Conservation (phyloP, 2,888 invertebrate species). For the Mimas tiliae region DNA sequence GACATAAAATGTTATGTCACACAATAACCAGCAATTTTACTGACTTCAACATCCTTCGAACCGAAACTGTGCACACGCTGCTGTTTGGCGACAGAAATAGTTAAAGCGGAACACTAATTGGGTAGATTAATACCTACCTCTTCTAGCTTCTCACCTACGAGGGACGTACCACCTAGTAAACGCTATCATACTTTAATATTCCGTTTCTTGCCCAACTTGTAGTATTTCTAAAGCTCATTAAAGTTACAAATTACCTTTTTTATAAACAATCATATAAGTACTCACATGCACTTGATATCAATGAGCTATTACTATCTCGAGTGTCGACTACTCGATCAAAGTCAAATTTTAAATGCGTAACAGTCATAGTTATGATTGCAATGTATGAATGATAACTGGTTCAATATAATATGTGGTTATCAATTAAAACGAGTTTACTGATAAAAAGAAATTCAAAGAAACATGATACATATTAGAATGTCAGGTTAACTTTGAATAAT, state of each 20-base stretch:
- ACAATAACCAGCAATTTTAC: too few species aligned
- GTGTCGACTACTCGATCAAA: slow-evolving; percentile 16
- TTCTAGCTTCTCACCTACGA: too few species aligned
- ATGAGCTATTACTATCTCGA: background rate
- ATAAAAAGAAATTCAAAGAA: background rate
- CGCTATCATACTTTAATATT: too few species aligned
- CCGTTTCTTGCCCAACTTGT: too few species aligned
- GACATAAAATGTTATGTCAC: too few species aligned
- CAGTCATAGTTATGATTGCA: background rate
- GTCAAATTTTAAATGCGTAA: slow-evolving; percentile 12
- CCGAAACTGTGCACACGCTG: too few species aligned
- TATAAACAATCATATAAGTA: background rate
- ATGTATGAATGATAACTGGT: background rate
- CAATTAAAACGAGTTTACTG: background rate
- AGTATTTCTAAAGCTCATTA: background rate
- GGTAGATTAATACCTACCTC: too few species aligned
- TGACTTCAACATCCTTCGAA: too few species aligned
- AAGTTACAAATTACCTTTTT: background rate
- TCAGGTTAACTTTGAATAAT: background rate
- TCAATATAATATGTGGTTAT: background rate
- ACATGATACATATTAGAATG: background rate
- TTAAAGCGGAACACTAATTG: too few species aligned
- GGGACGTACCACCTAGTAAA: too few species aligned
- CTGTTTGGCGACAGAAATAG: too few species aligned
- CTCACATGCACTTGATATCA: background rate